Evolutionary conservation across 1,140 invertebrate genomes (phyloP).

Genomic region (Caenorhabditis remanei): DNA sequence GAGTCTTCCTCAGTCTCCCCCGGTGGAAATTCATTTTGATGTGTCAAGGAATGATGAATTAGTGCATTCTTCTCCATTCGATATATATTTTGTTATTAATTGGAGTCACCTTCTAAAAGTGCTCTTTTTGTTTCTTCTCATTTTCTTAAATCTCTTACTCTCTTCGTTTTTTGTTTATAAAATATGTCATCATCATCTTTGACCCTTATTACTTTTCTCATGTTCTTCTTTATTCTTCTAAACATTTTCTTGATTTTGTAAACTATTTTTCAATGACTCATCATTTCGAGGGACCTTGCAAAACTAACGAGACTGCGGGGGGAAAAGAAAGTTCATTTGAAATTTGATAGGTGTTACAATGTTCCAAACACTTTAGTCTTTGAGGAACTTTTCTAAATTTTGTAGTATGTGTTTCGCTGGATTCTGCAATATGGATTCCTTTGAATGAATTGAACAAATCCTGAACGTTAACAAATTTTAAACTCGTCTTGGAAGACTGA

Average conservation of each 20-base stretch:
- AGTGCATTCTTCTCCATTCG: not conserved
- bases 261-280: conserved; percentile 42
- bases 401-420: not conserved
- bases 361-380: conserved; percentile 44
- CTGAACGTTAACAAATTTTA: no score
- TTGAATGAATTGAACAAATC: no score
- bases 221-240: conserved; percentile 37
- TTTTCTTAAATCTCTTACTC: not conserved
- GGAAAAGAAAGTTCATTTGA: conserved; percentile 40
- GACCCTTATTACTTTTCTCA: conserved; percentile 32
- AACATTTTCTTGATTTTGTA: conserved; percentile 24
- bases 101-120: conserved; percentile 25
- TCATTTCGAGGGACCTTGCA: not conserved
- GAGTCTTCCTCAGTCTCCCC: not conserved
- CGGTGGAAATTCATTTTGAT: conserved; percentile 28
- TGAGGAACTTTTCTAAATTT: not conserved
- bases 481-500: no score
- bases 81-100: conserved; percentile 24
- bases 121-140: not conserved
- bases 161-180: conserved; percentile 52
- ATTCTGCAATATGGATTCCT: no score
- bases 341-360: conserved; percentile 54
- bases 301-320: not conserved
- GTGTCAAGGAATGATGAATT: conserved; percentile 33
- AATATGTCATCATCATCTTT: conserved; percentile 19